Evolutionary conservation across 92 coral and sea anemone genomes (phyloP), one percentile per base, ranked within the genome.

Genomic region (Paragorgia papillata): DNA sequence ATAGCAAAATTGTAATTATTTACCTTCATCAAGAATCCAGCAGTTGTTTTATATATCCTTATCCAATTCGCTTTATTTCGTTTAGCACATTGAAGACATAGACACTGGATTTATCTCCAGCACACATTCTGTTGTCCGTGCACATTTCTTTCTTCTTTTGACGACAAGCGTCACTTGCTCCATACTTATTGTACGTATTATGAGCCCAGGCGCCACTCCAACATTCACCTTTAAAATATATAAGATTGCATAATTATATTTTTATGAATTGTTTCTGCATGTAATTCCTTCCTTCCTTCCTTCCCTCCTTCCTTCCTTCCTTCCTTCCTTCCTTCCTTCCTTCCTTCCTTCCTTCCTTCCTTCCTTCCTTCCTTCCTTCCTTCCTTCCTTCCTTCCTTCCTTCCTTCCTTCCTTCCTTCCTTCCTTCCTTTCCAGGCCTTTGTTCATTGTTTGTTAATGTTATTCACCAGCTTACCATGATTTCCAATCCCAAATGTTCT

Each of bases 401-500:
- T 37, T 4, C 6, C 43, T 37, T 37, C 4, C 43, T 4, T 37
- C 43, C 4, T 4, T 4, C 43, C 4, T 4, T 37, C 4, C 10
- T 10, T 4, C 43, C 10, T 37, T 37, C 10, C 43, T 51, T n/a
- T 6, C 6, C 21, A 51, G 6, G 58, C 26, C 6, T 51, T 51
- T 17, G 58, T 17, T 6, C 6, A 51, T 5, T 51, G n/a, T 51
- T n/a, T 5, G 6, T 51, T 51, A 5, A 4, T 4, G 43, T 37
- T 37, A 4, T 37, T 4, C 43, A 37, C 4, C 43, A 37, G 20
- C 61, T 60, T 67, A 91, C 97, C 97, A 65, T 89, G 86, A 39
- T 65, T 81, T 54, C 86, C 90, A 19, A 91, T 66, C 7, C 89
- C 94, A 77, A 91, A 91, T 2, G 91, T 86, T 14, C 53, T 56